Conservation (phyloP, 92 coral and sea anemone genomes). For the Scolanthus callimorphus region DNA sequence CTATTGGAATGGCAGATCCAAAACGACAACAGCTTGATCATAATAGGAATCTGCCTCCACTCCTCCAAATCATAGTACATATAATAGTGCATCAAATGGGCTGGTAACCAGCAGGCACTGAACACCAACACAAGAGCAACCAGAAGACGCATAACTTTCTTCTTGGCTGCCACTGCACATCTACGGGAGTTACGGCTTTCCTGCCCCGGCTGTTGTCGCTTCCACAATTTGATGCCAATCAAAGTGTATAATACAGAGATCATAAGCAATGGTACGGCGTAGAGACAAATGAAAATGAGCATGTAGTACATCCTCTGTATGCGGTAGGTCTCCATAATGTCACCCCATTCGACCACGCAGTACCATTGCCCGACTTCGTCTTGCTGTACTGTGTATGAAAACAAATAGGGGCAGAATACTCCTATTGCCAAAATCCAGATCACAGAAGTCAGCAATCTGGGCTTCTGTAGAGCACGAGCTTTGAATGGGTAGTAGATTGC, state of each 20-base stretch:
- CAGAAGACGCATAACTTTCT: constrained; percentile 54
- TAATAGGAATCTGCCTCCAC: constrained; percentile 17
- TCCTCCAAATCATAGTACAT: constrained; percentile 12
- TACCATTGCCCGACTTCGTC: constrained; percentile 22
- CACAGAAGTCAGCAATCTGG: constrained; percentile 37
- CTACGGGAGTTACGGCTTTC: constrained; percentile 1
- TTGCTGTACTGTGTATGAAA: constrained; percentile 27
- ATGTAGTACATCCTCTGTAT: constrained; percentile 36
- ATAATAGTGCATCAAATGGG: constrained; percentile 58
- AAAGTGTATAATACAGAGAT: constrained; percentile 38
- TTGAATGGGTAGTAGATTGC: constrained; percentile 47
- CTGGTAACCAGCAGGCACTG: constrained; percentile 68
- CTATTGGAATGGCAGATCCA: constrained; percentile 67
- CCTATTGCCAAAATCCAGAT: constrained; percentile 50
- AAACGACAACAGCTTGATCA: constrained; percentile 43
- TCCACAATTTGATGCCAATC: constrained; percentile 58
- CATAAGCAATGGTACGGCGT: constrained; percentile 44
- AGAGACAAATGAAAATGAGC: constrained; percentile 49
- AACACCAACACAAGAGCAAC: constrained; percentile 50
- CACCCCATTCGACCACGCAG: constrained; percentile 49
- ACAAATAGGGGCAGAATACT: constrained; percentile 58
- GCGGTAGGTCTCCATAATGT: constrained; percentile 10
- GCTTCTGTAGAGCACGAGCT: constrained; percentile 9
- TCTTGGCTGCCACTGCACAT: constrained; percentile 35
- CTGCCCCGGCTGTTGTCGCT: constrained; percentile 38